These are phyloP conservation scores for Leptogaster cylindrica DNA, from an alignment of 2,888 invertebrate species.

Conservation along the genomic window DNA sequence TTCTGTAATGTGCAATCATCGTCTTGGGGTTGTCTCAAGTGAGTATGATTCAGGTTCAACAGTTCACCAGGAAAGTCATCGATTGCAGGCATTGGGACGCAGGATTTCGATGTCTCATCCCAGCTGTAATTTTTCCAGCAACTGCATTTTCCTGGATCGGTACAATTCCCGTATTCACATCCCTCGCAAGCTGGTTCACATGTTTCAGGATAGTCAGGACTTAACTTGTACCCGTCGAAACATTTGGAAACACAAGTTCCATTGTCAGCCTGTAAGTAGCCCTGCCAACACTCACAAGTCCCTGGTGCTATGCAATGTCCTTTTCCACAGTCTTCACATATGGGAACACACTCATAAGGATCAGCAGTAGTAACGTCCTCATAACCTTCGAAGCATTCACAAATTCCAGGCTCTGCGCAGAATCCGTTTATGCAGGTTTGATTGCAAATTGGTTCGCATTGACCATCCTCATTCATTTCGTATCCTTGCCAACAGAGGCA, in stretches of 20 bases:
- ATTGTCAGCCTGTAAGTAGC: conserved; percentile 61
- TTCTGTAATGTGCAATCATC: neutral
- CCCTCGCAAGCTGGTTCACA: conserved; percentile 65
- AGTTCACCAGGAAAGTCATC: neutral
- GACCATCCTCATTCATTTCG: conserved; percentile 6
- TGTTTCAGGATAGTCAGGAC: conserved; percentile 49
- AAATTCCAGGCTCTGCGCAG: conserved; percentile 61
- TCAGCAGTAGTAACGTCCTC: conserved; percentile 52
- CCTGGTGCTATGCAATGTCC: conserved; percentile 50
- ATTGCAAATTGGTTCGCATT: conserved; percentile 62
- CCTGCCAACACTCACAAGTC: conserved; percentile 56
- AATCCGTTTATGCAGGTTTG: conserved; percentile 62
- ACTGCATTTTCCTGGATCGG: conserved; percentile 58
- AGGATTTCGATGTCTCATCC: conserved; percentile 54
- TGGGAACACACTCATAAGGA: conserved; percentile 45
- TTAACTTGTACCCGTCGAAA: conserved; percentile 56
- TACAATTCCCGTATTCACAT: conserved; percentile 76
- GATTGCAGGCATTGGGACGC: neutral
- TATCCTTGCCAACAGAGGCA: conserved; percentile 50
- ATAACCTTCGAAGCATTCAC: conserved; percentile 59
- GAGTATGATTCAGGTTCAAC: neutral
- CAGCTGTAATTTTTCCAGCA: conserved; percentile 56
- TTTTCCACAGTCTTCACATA: conserved; percentile 51
- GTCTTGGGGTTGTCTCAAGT: neutral
- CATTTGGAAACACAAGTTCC: too few species aligned